These are phyloP conservation scores for Calephelis nemesis DNA, from an alignment of 1,140 invertebrate genomes.

Conservation along the genomic window DNA sequence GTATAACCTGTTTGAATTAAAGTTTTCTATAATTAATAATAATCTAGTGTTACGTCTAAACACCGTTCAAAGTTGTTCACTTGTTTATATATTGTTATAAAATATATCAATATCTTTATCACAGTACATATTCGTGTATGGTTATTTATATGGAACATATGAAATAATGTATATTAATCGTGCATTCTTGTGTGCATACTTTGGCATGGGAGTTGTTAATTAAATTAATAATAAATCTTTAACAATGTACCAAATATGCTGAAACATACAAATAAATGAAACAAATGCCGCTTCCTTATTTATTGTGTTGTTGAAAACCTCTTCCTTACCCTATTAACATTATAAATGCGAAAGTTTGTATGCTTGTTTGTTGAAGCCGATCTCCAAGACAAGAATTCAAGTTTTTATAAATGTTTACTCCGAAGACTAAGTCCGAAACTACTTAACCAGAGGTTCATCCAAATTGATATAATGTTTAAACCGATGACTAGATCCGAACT, in stretches of 20 bases:
- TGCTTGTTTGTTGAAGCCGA: too few relatives aligned
- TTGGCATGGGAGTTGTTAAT: conserved; percentile 66
- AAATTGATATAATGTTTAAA: too few relatives aligned
- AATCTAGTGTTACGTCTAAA: conserved; percentile 64
- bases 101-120: conserved; percentile 72
- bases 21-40: conserved; percentile 66
- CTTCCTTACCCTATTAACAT: too few relatives aligned
- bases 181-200: conserved; percentile 64
- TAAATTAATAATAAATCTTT: conserved; percentile 62
- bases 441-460: too few relatives aligned
- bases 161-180: conserved; percentile 57
- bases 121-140: conserved; percentile 47
- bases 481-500: too few relatives aligned
- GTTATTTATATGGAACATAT: conserved; percentile 72
- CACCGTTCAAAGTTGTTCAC: conserved; percentile 72
- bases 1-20: conserved; percentile 60
- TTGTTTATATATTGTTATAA: conserved; percentile 74
- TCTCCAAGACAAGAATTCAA: too few relatives aligned
- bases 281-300: conserved; percentile 76
- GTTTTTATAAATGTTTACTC: too few relatives aligned
- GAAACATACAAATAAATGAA: conserved; percentile 69
- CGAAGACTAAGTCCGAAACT: too few relatives aligned
- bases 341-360: too few relatives aligned
- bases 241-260: conserved; percentile 76
- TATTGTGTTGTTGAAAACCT: conserved; percentile 43